Conservation (phyloP, 2,888 invertebrate genomes). For the Digitonthophagus gazella region DNA sequence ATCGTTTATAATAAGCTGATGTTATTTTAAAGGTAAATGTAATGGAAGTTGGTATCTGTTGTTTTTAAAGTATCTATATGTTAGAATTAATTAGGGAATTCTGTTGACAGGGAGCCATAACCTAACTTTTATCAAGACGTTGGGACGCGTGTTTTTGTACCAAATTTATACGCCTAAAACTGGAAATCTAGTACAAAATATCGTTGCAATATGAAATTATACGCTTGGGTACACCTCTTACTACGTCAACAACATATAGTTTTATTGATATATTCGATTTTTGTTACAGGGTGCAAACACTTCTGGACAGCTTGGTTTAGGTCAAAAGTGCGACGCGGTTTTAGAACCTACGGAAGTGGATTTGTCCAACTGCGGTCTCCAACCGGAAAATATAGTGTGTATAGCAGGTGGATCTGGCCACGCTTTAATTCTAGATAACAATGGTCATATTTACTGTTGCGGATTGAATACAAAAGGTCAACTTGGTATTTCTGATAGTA, state of each 20-base stretch:
- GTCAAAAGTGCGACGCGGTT: conserved; percentile 65
- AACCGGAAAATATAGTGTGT: conserved; percentile 56
- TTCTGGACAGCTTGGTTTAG: conserved; percentile 76
- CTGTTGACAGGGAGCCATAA: conserved; percentile 22
- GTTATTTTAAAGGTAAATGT: neutral
- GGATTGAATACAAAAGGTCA: conserved; percentile 79
- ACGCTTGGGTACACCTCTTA: conserved; percentile 34
- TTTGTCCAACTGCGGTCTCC: conserved; percentile 43
- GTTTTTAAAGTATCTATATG: neutral
- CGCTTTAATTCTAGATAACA: conserved; percentile 64
- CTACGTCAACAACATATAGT: neutral
- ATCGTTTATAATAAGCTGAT: neutral
- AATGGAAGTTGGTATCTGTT: neutral
- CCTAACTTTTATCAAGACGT: conserved; percentile 30
- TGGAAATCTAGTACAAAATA: conserved; percentile 29
- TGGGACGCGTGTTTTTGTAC: conserved; percentile 36
- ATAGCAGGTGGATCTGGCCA: conserved; percentile 79
- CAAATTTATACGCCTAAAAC: conserved; percentile 31
- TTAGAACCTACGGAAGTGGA: conserved; percentile 54
- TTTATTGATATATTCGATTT: neutral
- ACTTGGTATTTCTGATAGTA: conserved; percentile 59
- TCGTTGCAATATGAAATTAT: conserved; percentile 36
- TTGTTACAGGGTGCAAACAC: conserved; percentile 74
- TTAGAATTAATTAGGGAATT: neutral
- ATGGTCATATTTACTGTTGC: conserved; percentile 70